These are phyloP conservation scores for Callyntrura sp. DNA, from an alignment of 2,888 invertebrate species.

Conservation along the genomic window DNA sequence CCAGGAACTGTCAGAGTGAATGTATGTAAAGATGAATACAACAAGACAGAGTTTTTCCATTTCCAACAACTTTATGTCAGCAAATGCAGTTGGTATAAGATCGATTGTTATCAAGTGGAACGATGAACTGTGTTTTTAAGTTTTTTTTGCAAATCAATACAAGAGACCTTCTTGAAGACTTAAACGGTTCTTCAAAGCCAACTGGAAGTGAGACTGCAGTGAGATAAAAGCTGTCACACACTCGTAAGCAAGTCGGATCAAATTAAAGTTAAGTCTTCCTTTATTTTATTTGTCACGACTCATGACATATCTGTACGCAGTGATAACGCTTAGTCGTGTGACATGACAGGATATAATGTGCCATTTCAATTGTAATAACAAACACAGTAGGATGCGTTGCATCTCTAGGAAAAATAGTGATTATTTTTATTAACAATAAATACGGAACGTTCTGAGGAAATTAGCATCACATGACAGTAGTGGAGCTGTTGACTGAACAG, in stretches of 20 bases:
- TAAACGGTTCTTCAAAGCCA: background rate
- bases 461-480: constrained; percentile 39
- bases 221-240: constrained; percentile 1
- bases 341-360: background rate
- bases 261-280: constrained; percentile 30
- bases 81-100: constrained; percentile 22
- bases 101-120: background rate
- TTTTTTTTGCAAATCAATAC: constrained; percentile 33
- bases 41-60: constrained; percentile 15
- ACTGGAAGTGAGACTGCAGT: constrained; percentile 22
- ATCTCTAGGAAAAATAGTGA: too few relatives aligned
- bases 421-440: background rate
- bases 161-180: constrained; percentile 18
- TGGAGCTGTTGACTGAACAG: constrained; percentile 25
- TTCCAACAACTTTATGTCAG: constrained; percentile 20
- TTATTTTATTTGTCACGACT: constrained; percentile 12
- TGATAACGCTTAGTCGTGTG: background rate
- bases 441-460: constrained; percentile 60
- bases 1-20: constrained; percentile 69
- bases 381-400: background rate
- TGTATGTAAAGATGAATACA: background rate
- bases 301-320: background rate
- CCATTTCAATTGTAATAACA: background rate
- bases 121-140: constrained; percentile 32
- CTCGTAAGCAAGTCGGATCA: constrained; percentile 33